Base-by-base conservation (phyloP, 2,113 vertebrate genomes). In the Trichechus manatus region DNA sequence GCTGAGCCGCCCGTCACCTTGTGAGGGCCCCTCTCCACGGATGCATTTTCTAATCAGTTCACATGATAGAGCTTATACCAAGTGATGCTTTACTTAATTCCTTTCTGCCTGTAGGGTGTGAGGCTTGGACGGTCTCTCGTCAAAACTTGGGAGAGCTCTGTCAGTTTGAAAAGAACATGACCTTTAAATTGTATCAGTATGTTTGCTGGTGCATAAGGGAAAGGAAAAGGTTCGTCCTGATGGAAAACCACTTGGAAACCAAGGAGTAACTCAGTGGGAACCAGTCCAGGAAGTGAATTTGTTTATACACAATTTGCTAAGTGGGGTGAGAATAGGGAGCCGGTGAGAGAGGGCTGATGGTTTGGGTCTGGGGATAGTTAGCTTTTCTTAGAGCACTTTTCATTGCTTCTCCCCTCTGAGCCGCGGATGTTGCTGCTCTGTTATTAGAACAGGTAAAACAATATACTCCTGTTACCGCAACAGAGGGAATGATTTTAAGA, bases 91-190 rank as follows among this genome's bases (percentile, higher is more conserved):
- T 98, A 98, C 99, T 99, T 99, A 99, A 99, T 99, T 99, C 99
- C 98, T 98, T 98, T 98, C 98, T 93, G 98, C 99, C 98, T 98
- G 98, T 98, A 96, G 97, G 97, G 98, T 97, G 98, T 98, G 98
- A 98, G 99, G 99, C 99, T 99, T 99, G 98, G 98, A 99, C 99
- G 99, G 99, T 99, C 99, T 98, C 99, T 99, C 99, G 98, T 99
- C 99, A 99, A 99, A 99, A 99, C 99, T 99, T 99, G 99, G 99
- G 99, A 99, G 99, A 99, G 99, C 98, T 99, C 99, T 99, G 99
- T 99, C 99, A 99, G 99, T 99, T 99, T 99, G 99, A 99, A 99
- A 99, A 99, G 99, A 99, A 99, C 99, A 99, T 99, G 99, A 99
- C 99, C 99, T 99, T 99, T 99, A 99, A 99, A 99, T 99, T 98